phyloP scores from a whole-genome alignment of 2,888 invertebrate genomes.

The Xanthorhoe spadicearia region DNA sequence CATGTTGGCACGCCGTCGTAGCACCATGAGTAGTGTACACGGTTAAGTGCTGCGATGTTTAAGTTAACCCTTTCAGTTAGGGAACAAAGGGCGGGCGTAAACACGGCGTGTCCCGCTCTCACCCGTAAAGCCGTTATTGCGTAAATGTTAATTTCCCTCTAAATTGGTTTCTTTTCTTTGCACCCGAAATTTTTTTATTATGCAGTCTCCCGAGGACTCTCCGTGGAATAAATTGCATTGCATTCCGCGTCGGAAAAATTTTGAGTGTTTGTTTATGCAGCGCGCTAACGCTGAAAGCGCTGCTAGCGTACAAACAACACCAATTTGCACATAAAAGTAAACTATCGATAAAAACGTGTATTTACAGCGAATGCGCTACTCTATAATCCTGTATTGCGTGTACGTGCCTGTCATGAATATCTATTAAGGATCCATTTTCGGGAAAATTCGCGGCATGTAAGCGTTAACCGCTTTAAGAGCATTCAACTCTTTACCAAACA shows the following conservation, averaged over 20 bases:
- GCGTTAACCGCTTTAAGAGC: conserved; percentile 30
- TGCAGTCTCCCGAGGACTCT: conserved; percentile 49
- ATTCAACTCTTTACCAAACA: conserved; percentile 29
- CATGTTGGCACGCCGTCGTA: conserved; percentile 50
- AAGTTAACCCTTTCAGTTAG: conserved; percentile 72
- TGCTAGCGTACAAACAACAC: conserved; percentile 33
- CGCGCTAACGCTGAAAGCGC: conserved; percentile 30
- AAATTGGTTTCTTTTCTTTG: conserved; percentile 58
- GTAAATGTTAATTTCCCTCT: conserved; percentile 61
- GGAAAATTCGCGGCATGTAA: conserved; percentile 15
- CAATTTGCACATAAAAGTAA: conserved; percentile 33
- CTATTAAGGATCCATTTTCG: conserved; percentile 28
- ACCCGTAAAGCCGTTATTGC: conserved; percentile 55
- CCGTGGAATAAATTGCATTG: conserved; percentile 53
- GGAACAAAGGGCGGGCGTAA: conserved; percentile 66
- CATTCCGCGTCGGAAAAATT: conserved; percentile 40
- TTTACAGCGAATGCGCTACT: conserved; percentile 25
- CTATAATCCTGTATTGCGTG: conserved; percentile 24
- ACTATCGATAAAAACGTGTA: conserved; percentile 30
- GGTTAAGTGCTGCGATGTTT: conserved; percentile 65
- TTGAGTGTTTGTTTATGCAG: conserved; percentile 41
- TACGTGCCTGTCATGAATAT: conserved; percentile 38
- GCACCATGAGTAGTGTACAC: conserved; percentile 40
- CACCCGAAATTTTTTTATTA: conserved; percentile 56
- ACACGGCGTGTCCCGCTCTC: conserved; percentile 49